Percentiles rank a stretch among this genome's conserved stretches.
Conservation (phyloP, 2,113 vertebrate genomes). For the Trichechus manatus region DNA sequence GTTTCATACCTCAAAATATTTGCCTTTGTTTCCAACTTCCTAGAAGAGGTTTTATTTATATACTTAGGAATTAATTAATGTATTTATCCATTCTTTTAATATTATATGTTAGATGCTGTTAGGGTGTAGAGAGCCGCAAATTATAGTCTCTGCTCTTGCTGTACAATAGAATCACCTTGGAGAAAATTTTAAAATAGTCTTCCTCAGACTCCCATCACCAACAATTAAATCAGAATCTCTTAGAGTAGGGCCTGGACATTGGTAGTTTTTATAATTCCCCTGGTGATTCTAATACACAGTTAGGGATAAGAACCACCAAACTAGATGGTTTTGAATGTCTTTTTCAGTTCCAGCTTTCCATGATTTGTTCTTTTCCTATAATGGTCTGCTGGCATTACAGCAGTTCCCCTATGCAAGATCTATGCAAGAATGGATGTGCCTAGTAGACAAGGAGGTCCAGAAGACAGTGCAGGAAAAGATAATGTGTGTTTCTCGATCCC, state of each 20-base stretch:
- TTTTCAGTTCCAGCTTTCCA: not conserved
- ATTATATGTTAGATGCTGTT: not conserved
- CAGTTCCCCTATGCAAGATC: not conserved
- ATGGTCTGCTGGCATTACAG: not conserved
- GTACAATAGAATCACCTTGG: not conserved
- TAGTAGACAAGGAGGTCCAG: not conserved
- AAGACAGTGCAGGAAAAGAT: not conserved
- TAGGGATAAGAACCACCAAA: not conserved
- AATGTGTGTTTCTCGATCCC: not conserved
- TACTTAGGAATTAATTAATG: not conserved
- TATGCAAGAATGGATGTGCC: not conserved
- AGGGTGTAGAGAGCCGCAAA: not conserved
- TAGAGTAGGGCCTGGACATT: not conserved
- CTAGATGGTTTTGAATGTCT: not conserved
- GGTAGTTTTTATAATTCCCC: not conserved
- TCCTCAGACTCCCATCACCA: not conserved
- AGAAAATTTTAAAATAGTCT: not conserved
- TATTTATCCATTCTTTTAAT: not conserved
- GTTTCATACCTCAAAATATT: not conserved
- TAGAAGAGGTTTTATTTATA: not conserved
- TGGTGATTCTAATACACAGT: not conserved
- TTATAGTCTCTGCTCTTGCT: not conserved
- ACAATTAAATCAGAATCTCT: slow-evolving; percentile 36
- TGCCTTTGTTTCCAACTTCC: not conserved
- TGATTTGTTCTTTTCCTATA: not conserved